Conservation (phyloP, 2,888 invertebrate genomes). For the Tenthredo mesomela region DNA sequence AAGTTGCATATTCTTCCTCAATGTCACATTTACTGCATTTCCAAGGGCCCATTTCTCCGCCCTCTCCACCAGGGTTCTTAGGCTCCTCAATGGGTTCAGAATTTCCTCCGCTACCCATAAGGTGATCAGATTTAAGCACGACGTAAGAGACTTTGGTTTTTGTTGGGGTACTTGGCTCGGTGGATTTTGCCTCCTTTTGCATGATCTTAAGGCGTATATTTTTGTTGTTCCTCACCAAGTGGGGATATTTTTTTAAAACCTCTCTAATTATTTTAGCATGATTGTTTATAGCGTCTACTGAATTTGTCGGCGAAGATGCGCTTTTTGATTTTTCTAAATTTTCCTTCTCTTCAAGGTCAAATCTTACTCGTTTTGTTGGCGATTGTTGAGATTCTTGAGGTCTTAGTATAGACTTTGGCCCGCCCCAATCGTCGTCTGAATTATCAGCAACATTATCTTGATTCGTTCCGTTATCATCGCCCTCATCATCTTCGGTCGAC, state of each 20-base stretch:
- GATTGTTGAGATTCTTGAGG: slow-evolving; percentile 68
- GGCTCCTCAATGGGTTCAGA: slow-evolving; percentile 60
- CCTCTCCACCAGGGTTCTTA: slow-evolving; percentile 77
- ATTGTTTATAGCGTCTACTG: slow-evolving; percentile 78
- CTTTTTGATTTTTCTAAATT: slow-evolving; percentile 77
- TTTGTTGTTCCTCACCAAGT: slow-evolving; percentile 91
- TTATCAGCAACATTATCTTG: slow-evolving; percentile 69
- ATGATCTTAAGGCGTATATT: slow-evolving; percentile 93
- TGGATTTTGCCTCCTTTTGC: slow-evolving; percentile 79
- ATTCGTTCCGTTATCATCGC: slow-evolving; percentile 68
- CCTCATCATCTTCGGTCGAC: slow-evolving; percentile 74
- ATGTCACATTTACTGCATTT: slow-evolving; percentile 87
- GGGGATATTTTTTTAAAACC: slow-evolving; percentile 93
- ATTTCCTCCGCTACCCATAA: slow-evolving; percentile 64
- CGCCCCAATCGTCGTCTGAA: slow-evolving; percentile 74
- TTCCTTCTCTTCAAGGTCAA: slow-evolving; percentile 84
- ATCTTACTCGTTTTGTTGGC: slow-evolving; percentile 78
- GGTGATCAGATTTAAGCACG: slow-evolving; percentile 77
- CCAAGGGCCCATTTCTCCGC: slow-evolving; percentile 87
- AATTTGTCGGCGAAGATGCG: slow-evolving; percentile 60
- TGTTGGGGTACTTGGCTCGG: slow-evolving; percentile 66
- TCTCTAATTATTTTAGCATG: slow-evolving; percentile 94
- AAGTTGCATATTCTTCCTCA: slow-evolving; percentile 83
- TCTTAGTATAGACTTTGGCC: slow-evolving; percentile 72
- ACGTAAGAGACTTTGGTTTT: slow-evolving; percentile 79